phyloP scores from a whole-genome alignment of 1,140 invertebrate genomes.

The Listronotus oregonensis region DNA sequence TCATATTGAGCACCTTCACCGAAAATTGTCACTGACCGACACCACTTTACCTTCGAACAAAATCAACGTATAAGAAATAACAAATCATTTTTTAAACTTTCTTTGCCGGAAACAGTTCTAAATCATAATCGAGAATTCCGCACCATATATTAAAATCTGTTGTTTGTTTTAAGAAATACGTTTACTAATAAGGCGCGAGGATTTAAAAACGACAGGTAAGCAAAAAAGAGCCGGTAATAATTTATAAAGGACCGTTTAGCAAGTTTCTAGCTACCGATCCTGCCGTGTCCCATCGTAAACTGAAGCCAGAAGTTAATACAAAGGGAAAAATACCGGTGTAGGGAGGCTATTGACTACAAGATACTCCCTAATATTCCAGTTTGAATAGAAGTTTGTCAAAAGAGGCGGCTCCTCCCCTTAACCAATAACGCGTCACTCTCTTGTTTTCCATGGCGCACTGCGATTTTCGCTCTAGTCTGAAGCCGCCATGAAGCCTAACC shows the following conservation, averaged over 20 bases:
- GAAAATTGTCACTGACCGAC: constrained; percentile 7
- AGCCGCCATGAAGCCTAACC: constrained; percentile 28
- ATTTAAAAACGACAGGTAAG: background rate
- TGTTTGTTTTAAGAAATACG: background rate
- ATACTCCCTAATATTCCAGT: constrained; percentile 55
- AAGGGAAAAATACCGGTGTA: constrained; percentile 37
- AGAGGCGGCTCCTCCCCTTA: constrained; percentile 41
- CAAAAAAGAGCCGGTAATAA: background rate
- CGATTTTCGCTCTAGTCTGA: constrained; percentile 38
- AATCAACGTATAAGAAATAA: background rate
- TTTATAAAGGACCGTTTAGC: constrained; percentile 7
- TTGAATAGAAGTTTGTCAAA: constrained; percentile 49
- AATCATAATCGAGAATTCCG: background rate
- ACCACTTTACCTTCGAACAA: constrained; percentile 5
- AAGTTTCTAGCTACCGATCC: constrained; percentile 32
- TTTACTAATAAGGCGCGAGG: too few species aligned
- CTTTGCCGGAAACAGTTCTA: too few species aligned
- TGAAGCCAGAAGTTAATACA: constrained; percentile 36
- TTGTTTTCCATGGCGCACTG: constrained; percentile 19
- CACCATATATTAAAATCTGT: background rate
- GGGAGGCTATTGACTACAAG: constrained; percentile 45
- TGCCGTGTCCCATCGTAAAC: constrained; percentile 35
- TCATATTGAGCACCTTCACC: constrained; percentile 34
- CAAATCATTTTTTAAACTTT: background rate
- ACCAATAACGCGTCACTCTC: constrained; percentile 48